Conservation (phyloP, 2,888 invertebrate species). For the Horisme vitalbata region DNA sequence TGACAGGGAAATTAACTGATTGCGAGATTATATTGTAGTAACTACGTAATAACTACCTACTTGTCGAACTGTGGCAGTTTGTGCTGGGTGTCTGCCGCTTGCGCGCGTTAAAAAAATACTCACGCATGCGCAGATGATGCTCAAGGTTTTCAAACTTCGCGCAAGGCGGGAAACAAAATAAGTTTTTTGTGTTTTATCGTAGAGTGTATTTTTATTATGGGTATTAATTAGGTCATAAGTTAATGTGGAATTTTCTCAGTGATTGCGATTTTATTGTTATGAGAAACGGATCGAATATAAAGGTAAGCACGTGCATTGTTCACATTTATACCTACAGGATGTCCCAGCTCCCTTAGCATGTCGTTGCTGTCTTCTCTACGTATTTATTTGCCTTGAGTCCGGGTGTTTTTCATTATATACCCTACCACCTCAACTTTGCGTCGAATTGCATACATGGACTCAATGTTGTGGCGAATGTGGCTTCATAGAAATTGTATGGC, state of each 20-base stretch:
- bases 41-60: slow-evolving; percentile 31
- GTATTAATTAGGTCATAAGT: neutral
- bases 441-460: too few species aligned
- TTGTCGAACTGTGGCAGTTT: slow-evolving; percentile 53
- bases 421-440: too few species aligned
- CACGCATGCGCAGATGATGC: slow-evolving; percentile 49
- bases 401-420: too few species aligned
- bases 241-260: neutral
- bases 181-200: neutral
- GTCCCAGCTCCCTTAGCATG: too few species aligned
- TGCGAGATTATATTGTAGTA: slow-evolving; percentile 43
- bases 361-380: too few species aligned
- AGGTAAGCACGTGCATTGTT: slow-evolving; percentile 6
- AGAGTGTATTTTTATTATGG: neutral
- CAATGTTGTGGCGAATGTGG: too few species aligned
- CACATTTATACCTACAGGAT: too few species aligned
- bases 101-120: slow-evolving; percentile 60
- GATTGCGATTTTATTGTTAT: slow-evolving; percentile 1
- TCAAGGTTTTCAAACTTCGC: slow-evolving; percentile 13
- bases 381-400: too few species aligned
- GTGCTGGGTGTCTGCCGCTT: slow-evolving; percentile 53
- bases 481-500: too few species aligned
- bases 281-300: neutral
- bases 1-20: slow-evolving; percentile 51
- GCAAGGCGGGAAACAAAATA: slow-evolving; percentile 44